Evolutionary conservation across 2,797 vertebrate species (phyloP).

Genomic region (Meriones psammophilus): DNA sequence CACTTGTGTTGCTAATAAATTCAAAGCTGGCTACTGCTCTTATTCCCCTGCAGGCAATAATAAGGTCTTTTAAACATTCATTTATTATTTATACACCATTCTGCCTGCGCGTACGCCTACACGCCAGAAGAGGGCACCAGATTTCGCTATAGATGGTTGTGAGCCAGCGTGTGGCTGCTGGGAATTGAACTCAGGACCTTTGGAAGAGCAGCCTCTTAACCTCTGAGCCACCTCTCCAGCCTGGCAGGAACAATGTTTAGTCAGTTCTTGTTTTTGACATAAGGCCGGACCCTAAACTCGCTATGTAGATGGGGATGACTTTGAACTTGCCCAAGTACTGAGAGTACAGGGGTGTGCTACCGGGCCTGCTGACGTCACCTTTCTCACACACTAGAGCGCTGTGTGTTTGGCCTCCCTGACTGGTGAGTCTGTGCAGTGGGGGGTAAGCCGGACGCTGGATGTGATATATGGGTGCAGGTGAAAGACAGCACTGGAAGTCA

Average conservation of each 20-base stretch:
- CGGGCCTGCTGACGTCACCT: not conserved
- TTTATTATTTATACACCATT: too few relatives aligned
- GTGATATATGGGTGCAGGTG: not conserved
- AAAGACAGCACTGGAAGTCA: not conserved
- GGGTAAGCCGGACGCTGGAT: not conserved
- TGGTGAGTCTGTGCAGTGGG: not conserved
- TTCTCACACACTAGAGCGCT: not conserved
- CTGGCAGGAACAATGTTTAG: not conserved
- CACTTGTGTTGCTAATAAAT: not conserved
- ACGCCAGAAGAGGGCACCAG: too few relatives aligned
- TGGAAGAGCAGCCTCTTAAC: too few relatives aligned
- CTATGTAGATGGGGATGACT: not conserved
- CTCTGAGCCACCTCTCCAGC: too few relatives aligned
- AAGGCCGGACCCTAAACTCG: not conserved
- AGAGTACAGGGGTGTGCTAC: not conserved
- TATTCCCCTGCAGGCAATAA: not conserved
- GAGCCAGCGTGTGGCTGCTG: too few relatives aligned
- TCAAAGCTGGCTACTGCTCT: not conserved
- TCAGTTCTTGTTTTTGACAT: not conserved
- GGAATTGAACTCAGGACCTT: too few relatives aligned
- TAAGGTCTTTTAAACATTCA: not conserved
- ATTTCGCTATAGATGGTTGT: too few relatives aligned
- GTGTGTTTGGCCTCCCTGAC: not conserved
- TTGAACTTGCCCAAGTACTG: not conserved
- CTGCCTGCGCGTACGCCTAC: too few relatives aligned